phyloP scores from a whole-genome alignment of 1,140 invertebrate genomes.

The Geopemphigus sp. region DNA sequence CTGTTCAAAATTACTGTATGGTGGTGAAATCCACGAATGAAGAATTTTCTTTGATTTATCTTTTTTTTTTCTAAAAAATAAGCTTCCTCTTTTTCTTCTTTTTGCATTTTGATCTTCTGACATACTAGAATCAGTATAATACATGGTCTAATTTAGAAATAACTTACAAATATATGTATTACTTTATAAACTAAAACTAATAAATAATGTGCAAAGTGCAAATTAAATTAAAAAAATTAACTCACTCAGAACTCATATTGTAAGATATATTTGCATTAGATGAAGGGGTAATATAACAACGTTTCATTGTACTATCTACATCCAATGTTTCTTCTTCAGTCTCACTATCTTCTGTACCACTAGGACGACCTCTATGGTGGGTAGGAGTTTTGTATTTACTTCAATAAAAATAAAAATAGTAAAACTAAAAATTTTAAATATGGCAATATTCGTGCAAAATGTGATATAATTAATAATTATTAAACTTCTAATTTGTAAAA shows the following conservation, averaged over 20 bases:
- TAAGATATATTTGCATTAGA: slow-evolving; percentile 44
- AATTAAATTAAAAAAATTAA: slow-evolving; percentile 31
- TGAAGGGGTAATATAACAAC: slow-evolving; percentile 50
- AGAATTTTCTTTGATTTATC: slow-evolving; percentile 69
- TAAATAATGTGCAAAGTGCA: slow-evolving; percentile 38
- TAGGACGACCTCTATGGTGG: slow-evolving; percentile 48
- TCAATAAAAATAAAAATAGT: slow-evolving; percentile 44
- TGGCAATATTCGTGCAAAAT: slow-evolving; percentile 11
- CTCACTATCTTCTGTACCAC: slow-evolving; percentile 57
- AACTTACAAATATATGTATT: slow-evolving; percentile 37
- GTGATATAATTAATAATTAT: slow-evolving; percentile 26
- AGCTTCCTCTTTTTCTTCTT: slow-evolving; percentile 77
- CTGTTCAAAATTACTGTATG: slow-evolving; percentile 62
- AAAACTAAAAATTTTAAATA: slow-evolving; percentile 6
- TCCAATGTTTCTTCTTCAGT: slow-evolving; percentile 59
- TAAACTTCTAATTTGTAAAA: background rate
- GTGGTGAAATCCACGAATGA: slow-evolving; percentile 75
- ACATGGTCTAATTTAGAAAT: background rate
- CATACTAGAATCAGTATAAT: slow-evolving; percentile 61
- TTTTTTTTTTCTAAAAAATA: slow-evolving; percentile 89
- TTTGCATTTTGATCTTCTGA: slow-evolving; percentile 80
- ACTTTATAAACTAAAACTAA: slow-evolving; percentile 52
- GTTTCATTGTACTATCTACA: slow-evolving; percentile 48
- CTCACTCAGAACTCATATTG: slow-evolving; percentile 52
- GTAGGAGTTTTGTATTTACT: slow-evolving; percentile 45